Percentiles rank a stretch among this genome's conserved stretches.
phyloP scores from a whole-genome alignment of 1,140 invertebrate genomes.

The Pachyrhynchus sulphureomaculatus region DNA sequence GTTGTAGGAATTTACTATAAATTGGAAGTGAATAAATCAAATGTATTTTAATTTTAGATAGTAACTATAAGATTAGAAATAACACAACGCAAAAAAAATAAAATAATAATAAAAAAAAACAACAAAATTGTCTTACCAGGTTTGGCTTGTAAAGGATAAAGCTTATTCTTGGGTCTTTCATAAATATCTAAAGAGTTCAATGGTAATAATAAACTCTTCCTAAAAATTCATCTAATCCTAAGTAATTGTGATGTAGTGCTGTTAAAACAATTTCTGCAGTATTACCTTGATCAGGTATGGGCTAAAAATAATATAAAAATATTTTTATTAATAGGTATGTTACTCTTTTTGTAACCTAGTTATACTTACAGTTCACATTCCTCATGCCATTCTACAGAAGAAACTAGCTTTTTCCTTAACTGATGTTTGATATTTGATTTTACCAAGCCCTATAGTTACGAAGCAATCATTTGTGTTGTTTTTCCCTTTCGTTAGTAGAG shows the following conservation, averaged over 20 bases:
- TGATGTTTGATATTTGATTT: constrained; percentile 95
- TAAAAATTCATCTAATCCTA: constrained; percentile 92
- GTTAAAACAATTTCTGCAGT: constrained; percentile 83
- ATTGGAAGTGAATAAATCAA: no score
- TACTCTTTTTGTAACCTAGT: constrained; percentile 5
- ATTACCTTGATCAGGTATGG: constrained; percentile 84
- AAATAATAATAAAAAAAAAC: no score
- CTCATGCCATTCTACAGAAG: constrained; percentile 89
- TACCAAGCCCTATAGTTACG: constrained; percentile 90
- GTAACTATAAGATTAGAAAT: no score
- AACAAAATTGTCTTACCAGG: constrained; percentile 52
- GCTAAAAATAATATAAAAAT: constrained; percentile 57
- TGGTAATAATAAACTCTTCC: constrained; percentile 79
- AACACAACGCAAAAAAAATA: no score
- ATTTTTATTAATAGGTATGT: no score
- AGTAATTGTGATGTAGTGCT: constrained; percentile 82
- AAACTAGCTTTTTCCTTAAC: constrained; percentile 84
- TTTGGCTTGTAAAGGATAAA: constrained; percentile 63
- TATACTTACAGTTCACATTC: constrained; percentile 87
- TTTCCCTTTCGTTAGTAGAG: constrained; percentile 79
- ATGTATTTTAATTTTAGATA: no score
- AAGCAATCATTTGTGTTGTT: constrained; percentile 93
- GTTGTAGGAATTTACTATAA: no score
- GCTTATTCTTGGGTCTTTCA: constrained; percentile 83
- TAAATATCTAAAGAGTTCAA: constrained; percentile 87